These are phyloP conservation scores for Leptonema lineaticorne DNA, from an alignment of 1,140 invertebrate species.

Conservation along the genomic window DNA sequence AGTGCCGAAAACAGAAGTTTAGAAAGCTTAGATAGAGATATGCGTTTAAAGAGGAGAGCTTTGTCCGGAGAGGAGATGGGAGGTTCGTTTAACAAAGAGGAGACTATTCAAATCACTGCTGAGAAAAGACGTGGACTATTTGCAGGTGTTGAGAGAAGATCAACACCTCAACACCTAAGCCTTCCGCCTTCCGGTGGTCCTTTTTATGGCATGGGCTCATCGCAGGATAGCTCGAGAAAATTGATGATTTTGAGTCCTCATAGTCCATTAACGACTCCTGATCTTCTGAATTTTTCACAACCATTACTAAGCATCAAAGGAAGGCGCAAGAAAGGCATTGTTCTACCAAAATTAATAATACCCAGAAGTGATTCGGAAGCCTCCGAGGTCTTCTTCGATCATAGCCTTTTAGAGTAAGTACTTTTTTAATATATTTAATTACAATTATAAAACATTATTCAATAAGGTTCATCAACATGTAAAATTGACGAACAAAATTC, in stretches of 20 bases:
- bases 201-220: constrained; percentile 52
- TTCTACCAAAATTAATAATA: constrained; percentile 72
- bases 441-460: neutral
- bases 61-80: constrained; percentile 62
- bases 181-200: constrained; percentile 64
- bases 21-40: constrained; percentile 60
- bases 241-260: constrained; percentile 75
- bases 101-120: constrained; percentile 51
- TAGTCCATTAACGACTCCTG: constrained; percentile 63
- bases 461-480: neutral
- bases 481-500: too few relatives aligned
- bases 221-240: constrained; percentile 58
- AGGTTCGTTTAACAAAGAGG: constrained; percentile 44
- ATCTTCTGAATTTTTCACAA: constrained; percentile 62
- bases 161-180: constrained; percentile 66
- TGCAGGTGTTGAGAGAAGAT: constrained; percentile 61
- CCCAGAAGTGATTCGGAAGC: constrained; percentile 69
- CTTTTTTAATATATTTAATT: constrained; percentile 11
- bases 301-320: constrained; percentile 62
- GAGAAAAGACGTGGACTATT: constrained; percentile 66
- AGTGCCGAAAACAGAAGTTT: constrained; percentile 59
- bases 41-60: constrained; percentile 59
- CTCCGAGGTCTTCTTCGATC: constrained; percentile 62
- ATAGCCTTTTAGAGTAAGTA: constrained; percentile 63
- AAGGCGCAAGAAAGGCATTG: constrained; percentile 69